phyloP scores from a whole-genome alignment of 2,888 invertebrate genomes.

The Lordiphosa andalusiaca region DNA sequence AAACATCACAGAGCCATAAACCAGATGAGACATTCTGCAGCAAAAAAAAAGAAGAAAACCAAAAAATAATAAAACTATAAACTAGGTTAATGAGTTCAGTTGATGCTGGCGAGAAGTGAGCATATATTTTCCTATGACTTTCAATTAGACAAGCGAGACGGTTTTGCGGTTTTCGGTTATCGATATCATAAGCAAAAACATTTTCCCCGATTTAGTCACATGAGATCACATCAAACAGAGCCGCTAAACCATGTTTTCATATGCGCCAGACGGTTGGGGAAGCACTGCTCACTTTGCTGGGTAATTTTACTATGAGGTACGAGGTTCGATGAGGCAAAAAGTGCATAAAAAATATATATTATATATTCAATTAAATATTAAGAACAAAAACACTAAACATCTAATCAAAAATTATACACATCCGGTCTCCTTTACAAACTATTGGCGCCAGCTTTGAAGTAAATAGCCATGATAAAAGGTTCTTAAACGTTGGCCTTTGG shows the following conservation, averaged over 20 bases:
- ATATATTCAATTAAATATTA: too few relatives aligned
- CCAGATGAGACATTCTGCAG: slow-evolving; percentile 54
- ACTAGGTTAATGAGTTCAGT: slow-evolving; percentile 73
- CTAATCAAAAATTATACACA: too few relatives aligned
- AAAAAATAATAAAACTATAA: slow-evolving; percentile 35
- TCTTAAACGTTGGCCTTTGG: too few relatives aligned
- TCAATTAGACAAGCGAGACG: slow-evolving; percentile 25
- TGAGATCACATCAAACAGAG: slow-evolving; percentile 23
- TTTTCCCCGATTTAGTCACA: slow-evolving; percentile 28
- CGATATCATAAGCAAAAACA: slow-evolving; percentile 13
- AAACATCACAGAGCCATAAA: slow-evolving; percentile 37
- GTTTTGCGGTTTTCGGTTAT: slow-evolving; percentile 33
- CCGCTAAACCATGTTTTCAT: slow-evolving; percentile 11
- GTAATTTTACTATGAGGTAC: too few relatives aligned
- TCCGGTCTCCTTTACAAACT: too few relatives aligned
- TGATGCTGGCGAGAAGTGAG: slow-evolving; percentile 23
- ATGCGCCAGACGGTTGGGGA: not conserved
- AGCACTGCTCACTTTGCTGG: too few relatives aligned
- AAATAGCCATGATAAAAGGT: too few relatives aligned
- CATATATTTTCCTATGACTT: slow-evolving; percentile 22
- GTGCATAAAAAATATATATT: too few relatives aligned
- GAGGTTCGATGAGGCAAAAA: too few relatives aligned
- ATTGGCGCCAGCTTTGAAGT: too few relatives aligned
- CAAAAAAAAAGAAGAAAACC: too few relatives aligned
- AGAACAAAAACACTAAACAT: too few relatives aligned